A percentile compares a stretch with the other conserved stretches of the same genome.
phyloP scores from a whole-genome alignment of 2,888 invertebrate species.

The Melipona beecheii region DNA sequence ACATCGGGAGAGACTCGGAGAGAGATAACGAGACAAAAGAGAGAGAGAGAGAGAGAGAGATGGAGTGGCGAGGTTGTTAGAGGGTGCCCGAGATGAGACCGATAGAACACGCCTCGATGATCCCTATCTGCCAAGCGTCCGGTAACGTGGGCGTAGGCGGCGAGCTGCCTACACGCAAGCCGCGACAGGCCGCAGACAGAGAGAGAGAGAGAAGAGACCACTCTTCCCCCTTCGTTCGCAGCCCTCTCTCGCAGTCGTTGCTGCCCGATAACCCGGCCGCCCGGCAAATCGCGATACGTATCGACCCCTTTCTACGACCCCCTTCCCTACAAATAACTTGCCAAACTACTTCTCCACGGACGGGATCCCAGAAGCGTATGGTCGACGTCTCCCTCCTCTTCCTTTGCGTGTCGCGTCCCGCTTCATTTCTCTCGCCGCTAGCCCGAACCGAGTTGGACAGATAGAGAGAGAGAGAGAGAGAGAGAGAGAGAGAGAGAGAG shows the following conservation, averaged over 20 bases:
- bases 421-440: conserved; percentile 37
- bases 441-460: not conserved
- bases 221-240: conserved; percentile 38
- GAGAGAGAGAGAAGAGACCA: not conserved
- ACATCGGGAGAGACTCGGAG: conserved; percentile 45
- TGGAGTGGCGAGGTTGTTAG: conserved; percentile 70
- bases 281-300: conserved; percentile 80
- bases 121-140: conserved; percentile 77
- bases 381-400: conserved; percentile 38
- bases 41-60: not conserved
- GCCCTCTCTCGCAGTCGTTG: conserved; percentile 29
- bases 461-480: not conserved
- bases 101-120: conserved; percentile 81
- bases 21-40: not conserved
- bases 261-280: conserved; percentile 74
- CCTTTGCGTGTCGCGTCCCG: conserved; percentile 33
- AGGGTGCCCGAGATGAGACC: conserved; percentile 79
- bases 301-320: conserved; percentile 76
- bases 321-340: conserved; percentile 70
- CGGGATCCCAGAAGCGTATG: conserved; percentile 44
- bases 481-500: not conserved
- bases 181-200: conserved; percentile 44
- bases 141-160: conserved; percentile 67
- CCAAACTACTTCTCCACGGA: conserved; percentile 63
- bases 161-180: conserved; percentile 67